Base-by-base conservation (phyloP, 2,113 vertebrate genomes). In the Mormoops blainvillei region DNA sequence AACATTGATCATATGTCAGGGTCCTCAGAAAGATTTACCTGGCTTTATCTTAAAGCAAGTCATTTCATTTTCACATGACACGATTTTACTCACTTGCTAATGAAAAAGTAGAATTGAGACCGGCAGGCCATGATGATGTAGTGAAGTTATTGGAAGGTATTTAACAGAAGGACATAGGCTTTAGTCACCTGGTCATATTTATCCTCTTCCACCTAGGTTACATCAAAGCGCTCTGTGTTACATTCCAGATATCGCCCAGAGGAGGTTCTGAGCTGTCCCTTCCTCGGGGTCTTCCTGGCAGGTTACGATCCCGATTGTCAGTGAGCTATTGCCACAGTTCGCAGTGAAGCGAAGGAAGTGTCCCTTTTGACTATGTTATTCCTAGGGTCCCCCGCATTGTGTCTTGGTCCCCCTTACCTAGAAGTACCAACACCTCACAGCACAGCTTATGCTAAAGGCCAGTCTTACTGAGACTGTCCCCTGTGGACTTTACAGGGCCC, bases 391-490 rank as follows among this genome's bases (percentile, higher is more conserved):
- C 68, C 28, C 15, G 12, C 31, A 7, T 5, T 0, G 41, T 4
- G 10, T 48, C 33, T 20, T 52, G 12, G 19, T 41, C 7, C 45
- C 5, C 56, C n/a, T 31, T 5, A 6, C 73, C 45, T 18, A 20
- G 33, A 28, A 18, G 63, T 20, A 4, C 48, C 0, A 1, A 1
- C 7, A 28, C 0, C 12, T 14, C 41, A 0, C 0, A 16, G 16
- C 65, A 13, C 38, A 56, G 38, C 38, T 58, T 52, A 1, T 22
- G 52, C 24, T 5, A 6, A 12, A 18, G 70, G 31, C 50, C 18
- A 2, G 1, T 16, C 36, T 3, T 12, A 7, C 28, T 2, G 7
- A n/a, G 26, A 22, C 13, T 7, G 16, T 20, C 74, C 58, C 77
- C 22, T 0, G 33, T 43, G 78, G 26, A 48, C 31, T 33, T 15